A percentile compares a stretch with the other conserved stretches of the same genome.
Conservation (phyloP, 2,113 vertebrate species). For the Oncorhynchus clarkii region DNA sequence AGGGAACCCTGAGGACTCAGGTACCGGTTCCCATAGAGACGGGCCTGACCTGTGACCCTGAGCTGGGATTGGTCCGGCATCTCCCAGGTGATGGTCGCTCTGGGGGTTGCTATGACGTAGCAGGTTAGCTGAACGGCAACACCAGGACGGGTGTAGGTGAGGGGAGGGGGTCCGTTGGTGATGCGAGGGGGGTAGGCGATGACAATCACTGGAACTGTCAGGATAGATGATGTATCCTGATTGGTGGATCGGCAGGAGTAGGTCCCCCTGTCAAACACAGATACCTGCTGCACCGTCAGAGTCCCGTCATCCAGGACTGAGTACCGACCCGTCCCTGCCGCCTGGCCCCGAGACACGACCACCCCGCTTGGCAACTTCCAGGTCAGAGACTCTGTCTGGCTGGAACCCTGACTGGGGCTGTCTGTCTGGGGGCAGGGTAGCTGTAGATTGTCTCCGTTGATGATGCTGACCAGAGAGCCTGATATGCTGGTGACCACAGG, state of each 20-base stretch:
- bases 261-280: conserved; percentile 86
- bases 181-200: conserved; percentile 91
- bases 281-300: conserved; percentile 75
- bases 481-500: conserved; percentile 68
- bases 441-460: conserved; percentile 83
- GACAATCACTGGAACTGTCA: conserved; percentile 86
- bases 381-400: conserved; percentile 55
- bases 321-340: conserved; percentile 63
- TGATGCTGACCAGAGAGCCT: conserved; percentile 80
- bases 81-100: conserved; percentile 85
- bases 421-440: conserved; percentile 69
- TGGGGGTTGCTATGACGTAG: conserved; percentile 83
- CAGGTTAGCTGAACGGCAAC: conserved; percentile 83
- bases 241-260: conserved; percentile 79
- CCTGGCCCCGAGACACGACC: conserved; percentile 73
- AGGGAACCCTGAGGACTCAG: conserved; percentile 87
- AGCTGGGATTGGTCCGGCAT: conserved; percentile 84
- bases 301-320: conserved; percentile 82
- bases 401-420: conserved; percentile 14
- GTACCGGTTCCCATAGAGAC: conserved; percentile 84
- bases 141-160: conserved; percentile 82
- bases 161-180: conserved; percentile 79
- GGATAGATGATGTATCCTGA: conserved; percentile 63
- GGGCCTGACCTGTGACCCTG: conserved; percentile 74
- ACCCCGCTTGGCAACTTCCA: conserved; percentile 85